Percentiles rank a stretch among this genome's conserved stretches.
Evolutionary conservation across 2,113 vertebrate species (phyloP).

Genomic region (Nannospalax galili): DNA sequence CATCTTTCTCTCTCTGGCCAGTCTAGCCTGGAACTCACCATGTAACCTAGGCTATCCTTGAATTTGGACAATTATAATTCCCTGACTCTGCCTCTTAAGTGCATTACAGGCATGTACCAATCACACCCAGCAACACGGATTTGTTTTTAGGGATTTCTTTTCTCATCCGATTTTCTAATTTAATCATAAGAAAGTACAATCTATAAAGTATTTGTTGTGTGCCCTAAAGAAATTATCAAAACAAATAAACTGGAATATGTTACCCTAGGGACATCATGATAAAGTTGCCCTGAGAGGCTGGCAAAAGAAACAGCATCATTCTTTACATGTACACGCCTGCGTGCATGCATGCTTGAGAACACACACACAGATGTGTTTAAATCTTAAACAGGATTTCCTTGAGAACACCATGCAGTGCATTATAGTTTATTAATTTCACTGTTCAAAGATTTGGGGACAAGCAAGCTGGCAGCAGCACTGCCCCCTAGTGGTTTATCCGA

Average conservation of each 20-base stretch:
- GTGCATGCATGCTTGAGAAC: too few relatives aligned
- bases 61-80: not conserved
- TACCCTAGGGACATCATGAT: not conserved
- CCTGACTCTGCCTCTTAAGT: not conserved
- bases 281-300: not conserved
- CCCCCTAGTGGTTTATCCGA: slow-evolving; percentile 69
- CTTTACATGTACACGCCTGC: too few relatives aligned
- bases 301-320: not conserved
- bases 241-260: not conserved
- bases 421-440: slow-evolving; percentile 10
- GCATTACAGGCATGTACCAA: not conserved
- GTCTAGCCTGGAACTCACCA: not conserved
- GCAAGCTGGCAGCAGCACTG: not conserved
- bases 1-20: not conserved
- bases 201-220: not conserved
- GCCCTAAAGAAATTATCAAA: not conserved
- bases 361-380: too few relatives aligned
- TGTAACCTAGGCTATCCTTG: not conserved
- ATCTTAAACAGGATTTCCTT: too few relatives aligned
- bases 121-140: not conserved
- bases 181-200: not conserved
- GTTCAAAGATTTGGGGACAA: not conserved
- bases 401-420: too few relatives aligned
- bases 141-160: slow-evolving; percentile 19
- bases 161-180: not conserved